These are phyloP conservation scores for Schizothorax lantsangensis DNA, from an alignment of 2,797 vertebrate genomes.

Conservation along the genomic window DNA sequence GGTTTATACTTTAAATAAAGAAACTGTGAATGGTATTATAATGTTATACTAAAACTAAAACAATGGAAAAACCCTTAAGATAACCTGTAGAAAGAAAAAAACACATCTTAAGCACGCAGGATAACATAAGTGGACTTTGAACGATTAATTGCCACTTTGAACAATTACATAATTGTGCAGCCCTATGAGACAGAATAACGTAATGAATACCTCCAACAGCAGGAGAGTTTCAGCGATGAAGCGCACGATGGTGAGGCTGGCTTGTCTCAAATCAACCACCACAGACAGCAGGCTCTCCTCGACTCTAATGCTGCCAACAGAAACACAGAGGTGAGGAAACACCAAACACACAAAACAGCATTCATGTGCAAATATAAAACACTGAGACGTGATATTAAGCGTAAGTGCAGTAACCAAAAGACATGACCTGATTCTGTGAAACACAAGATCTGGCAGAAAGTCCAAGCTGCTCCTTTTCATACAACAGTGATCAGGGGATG, in stretches of 20 bases:
- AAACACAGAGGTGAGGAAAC: background rate
- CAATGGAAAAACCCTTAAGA: too few relatives aligned
- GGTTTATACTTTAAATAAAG: too few relatives aligned
- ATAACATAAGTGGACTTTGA: too few relatives aligned
- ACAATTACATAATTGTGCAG: too few relatives aligned
- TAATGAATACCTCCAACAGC: constrained; percentile 74
- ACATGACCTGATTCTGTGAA: background rate
- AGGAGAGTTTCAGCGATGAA: constrained; percentile 74
- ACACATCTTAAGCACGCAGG: too few relatives aligned
- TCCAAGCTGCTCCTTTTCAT: background rate
- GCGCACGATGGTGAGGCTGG: constrained; percentile 53
- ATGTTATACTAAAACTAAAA: too few relatives aligned
- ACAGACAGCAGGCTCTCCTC: constrained; percentile 71
- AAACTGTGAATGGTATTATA: too few relatives aligned
- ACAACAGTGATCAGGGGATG: background rate
- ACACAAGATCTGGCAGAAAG: background rate
- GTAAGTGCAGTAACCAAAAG: too few relatives aligned
- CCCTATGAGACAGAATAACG: background rate
- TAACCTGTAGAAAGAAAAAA: too few relatives aligned
- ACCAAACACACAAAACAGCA: background rate
- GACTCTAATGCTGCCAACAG: constrained; percentile 68
- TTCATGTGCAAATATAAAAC: background rate
- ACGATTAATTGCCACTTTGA: too few relatives aligned
- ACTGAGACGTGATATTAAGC: too few relatives aligned
- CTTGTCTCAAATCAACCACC: constrained; percentile 74